Evolutionary conservation across 2,888 invertebrate genomes (phyloP).

Genomic region (Ditula angustiorana): DNA sequence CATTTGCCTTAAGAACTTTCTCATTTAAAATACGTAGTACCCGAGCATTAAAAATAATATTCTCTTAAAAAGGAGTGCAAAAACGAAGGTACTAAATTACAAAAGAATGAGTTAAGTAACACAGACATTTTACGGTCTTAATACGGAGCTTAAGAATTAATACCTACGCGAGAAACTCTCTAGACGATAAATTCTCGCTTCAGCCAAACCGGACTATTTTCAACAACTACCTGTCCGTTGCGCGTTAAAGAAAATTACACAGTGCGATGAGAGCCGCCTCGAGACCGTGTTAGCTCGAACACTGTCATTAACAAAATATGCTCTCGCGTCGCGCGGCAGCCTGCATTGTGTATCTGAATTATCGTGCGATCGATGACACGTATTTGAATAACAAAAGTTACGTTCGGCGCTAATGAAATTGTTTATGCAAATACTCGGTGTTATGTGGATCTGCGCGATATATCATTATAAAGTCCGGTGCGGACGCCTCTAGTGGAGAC

Average conservation of each 20-base stretch:
- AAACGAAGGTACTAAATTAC: background rate
- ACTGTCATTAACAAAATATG: conserved; percentile 65
- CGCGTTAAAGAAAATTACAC: conserved; percentile 62
- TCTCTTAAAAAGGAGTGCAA: background rate
- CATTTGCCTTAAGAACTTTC: no score
- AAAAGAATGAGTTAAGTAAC: conserved; percentile 2
- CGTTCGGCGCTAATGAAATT: conserved; percentile 60
- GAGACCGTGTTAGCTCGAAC: conserved; percentile 52
- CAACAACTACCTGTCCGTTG: conserved; percentile 55
- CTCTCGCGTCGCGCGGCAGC: conserved; percentile 48
- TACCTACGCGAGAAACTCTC: conserved; percentile 64
- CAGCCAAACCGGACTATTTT: conserved; percentile 65
- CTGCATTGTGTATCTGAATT: conserved; percentile 53
- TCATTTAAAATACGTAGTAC: no score
- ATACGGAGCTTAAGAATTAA: conserved; percentile 60
- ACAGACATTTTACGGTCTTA: background rate
- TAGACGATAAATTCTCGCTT: conserved; percentile 62
- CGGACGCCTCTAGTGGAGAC: conserved; percentile 56
- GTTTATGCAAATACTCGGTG: conserved; percentile 60
- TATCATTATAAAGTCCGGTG: conserved; percentile 48
- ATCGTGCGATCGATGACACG: conserved; percentile 48
- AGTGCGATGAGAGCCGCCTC: conserved; percentile 56
- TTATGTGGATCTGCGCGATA: conserved; percentile 54
- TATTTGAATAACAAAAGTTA: conserved; percentile 52
- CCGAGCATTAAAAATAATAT: background rate